phyloP scores from a whole-genome alignment of 2,797 vertebrate genomes.

The Coregonus sp. region DNA sequence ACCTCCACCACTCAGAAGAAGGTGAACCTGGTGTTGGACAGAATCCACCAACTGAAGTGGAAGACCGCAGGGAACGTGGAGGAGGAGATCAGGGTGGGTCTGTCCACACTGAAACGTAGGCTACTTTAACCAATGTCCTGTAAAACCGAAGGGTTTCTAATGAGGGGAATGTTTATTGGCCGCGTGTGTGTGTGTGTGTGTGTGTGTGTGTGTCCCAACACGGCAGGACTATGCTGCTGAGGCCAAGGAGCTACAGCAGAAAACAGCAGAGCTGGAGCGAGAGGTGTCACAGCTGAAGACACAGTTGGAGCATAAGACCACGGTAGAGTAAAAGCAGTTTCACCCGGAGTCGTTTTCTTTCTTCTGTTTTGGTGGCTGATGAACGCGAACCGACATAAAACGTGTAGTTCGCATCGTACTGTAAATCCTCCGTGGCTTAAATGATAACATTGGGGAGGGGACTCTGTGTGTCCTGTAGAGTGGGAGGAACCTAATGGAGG shows the following conservation, averaged over 20 bases:
- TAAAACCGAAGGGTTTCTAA: too few relatives aligned
- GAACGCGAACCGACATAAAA: too few relatives aligned
- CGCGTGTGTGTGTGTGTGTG: too few relatives aligned
- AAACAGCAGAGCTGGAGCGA: conserved; percentile 77
- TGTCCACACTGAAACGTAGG: too few relatives aligned
- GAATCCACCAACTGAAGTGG: conserved; percentile 90
- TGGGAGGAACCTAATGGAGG: conserved; percentile 69
- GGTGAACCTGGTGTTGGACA: conserved; percentile 90
- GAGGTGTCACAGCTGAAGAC: conserved; percentile 81
- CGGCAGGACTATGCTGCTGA: conserved; percentile 67
- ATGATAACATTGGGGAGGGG: too few relatives aligned
- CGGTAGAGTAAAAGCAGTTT: conserved; percentile 66
- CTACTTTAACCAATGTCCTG: too few relatives aligned
- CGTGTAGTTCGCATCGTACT: too few relatives aligned
- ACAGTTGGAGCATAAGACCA: conserved; percentile 83
- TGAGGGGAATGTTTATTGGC: too few relatives aligned
- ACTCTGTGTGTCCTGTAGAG: conserved; percentile 50
- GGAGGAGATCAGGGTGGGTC: conserved; percentile 70
- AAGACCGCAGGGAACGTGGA: conserved; percentile 80
- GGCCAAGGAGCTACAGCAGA: conserved; percentile 77
- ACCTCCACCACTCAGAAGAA: conserved; percentile 87
- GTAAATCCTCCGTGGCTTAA: too few relatives aligned
- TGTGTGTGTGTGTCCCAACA: too few relatives aligned
- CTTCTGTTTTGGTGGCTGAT: too few relatives aligned
- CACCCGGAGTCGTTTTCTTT: too few relatives aligned